Evolutionary conservation across 2,888 invertebrate species (phyloP).

Genomic region (Prenolepis imparis): DNA sequence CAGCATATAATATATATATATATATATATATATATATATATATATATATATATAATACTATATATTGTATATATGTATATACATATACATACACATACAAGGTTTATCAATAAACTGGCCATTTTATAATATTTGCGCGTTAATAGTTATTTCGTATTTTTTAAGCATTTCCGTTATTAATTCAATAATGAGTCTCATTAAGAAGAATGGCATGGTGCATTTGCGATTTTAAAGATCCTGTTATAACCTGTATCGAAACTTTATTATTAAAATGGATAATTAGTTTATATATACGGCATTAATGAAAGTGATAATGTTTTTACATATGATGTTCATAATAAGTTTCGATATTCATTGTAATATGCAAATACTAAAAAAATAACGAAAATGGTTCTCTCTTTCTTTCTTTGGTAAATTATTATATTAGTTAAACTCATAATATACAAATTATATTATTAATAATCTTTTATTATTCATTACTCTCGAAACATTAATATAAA

Average conservation of each 20-base stretch:
- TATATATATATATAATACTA: neutral
- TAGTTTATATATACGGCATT: neutral
- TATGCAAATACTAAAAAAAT: neutral
- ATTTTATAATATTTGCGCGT: constrained; percentile 1
- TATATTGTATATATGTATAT: too few species aligned
- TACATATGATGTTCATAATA: neutral
- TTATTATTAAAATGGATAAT: neutral
- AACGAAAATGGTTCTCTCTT: neutral
- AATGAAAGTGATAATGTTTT: neutral
- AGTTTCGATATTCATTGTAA: neutral
- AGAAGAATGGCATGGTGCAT: neutral
- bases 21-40: too few species aligned
- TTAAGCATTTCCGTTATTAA: constrained; percentile 11
- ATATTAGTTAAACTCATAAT: constrained; percentile 9
- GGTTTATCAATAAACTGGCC: constrained; percentile 30
- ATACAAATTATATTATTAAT: constrained; percentile 4
- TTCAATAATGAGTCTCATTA: constrained; percentile 24
- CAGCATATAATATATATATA: neutral
- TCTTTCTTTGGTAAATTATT: constrained; percentile 7
- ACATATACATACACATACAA: neutral
- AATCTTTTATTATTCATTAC: neutral
- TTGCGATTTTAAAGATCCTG: neutral
- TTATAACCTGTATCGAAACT: neutral
- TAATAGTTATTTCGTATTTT: constrained; percentile 11
- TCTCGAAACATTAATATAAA: constrained; percentile 7